Percentiles rank a stretch among this genome's conserved stretches.
phyloP scores from a whole-genome alignment of 2,797 vertebrate species.

The Craterocephalus amniculus region DNA sequence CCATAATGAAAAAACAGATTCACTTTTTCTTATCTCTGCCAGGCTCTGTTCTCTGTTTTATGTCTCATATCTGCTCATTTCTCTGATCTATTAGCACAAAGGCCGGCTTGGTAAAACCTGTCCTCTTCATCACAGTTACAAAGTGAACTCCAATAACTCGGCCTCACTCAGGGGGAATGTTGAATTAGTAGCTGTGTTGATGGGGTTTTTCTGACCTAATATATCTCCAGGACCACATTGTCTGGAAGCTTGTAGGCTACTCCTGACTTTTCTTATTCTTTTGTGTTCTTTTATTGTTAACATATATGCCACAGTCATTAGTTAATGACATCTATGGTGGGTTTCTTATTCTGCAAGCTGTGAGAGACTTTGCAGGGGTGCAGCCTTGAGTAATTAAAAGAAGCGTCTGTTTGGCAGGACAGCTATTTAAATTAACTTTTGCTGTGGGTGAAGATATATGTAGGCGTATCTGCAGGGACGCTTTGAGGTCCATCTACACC shows the following conservation, averaged over 20 bases:
- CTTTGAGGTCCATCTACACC: slow-evolving; percentile 39
- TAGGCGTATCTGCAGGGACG: slow-evolving; percentile 26
- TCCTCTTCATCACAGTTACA: slow-evolving; percentile 16
- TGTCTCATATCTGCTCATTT: slow-evolving; percentile 37
- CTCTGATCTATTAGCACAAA: slow-evolving; percentile 45
- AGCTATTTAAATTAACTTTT: slow-evolving; percentile 80
- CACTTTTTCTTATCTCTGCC: slow-evolving; percentile 24
- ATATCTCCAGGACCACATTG: slow-evolving; percentile 34
- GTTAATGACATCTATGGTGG: slow-evolving; percentile 55
- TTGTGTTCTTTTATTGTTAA: slow-evolving; percentile 30
- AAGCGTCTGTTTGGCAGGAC: slow-evolving; percentile 69
- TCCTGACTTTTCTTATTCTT: slow-evolving; percentile 37
- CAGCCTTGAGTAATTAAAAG: slow-evolving; percentile 79
- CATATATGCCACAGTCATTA: slow-evolving; percentile 56
- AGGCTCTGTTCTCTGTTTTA: slow-evolving; percentile 23
- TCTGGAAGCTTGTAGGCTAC: slow-evolving; percentile 18
- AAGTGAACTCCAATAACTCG: slow-evolving; percentile 19
- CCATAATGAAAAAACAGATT: slow-evolving; percentile 33
- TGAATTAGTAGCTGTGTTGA: slow-evolving; percentile 17
- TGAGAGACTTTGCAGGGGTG: slow-evolving; percentile 50
- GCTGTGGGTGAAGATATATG: slow-evolving; percentile 23
- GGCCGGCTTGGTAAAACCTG: slow-evolving; percentile 13
- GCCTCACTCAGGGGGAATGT: slow-evolving; percentile 5
- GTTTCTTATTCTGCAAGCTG: slow-evolving; percentile 59
- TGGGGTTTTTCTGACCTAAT: neutral